These are phyloP conservation scores for Centropyge bicolor DNA, from an alignment of 2,797 vertebrate species.

Conservation along the genomic window DNA sequence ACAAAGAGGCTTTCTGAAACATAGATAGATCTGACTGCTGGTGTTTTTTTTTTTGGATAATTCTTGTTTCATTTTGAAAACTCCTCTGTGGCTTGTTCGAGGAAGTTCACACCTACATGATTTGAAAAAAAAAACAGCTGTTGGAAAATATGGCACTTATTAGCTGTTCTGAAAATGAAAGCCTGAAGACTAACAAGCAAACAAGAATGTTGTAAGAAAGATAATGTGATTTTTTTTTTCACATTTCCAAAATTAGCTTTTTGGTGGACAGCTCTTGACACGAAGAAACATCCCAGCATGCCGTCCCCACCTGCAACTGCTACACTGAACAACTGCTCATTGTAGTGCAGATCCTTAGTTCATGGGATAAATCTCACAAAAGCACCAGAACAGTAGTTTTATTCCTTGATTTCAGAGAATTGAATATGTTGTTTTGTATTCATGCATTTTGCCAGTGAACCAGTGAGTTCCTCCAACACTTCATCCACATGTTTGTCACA, in stretches of 20 bases:
- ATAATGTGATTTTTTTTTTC: background rate
- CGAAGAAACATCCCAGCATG: background rate
- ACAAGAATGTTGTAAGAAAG: background rate
- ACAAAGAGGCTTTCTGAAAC: constrained; percentile 20
- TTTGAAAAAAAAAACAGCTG: background rate
- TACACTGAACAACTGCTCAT: no score
- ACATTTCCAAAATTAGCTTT: background rate
- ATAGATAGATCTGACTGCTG: background rate
- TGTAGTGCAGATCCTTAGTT: background rate
- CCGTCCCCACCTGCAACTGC: background rate
- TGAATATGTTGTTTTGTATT: background rate
- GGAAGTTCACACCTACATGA: background rate
- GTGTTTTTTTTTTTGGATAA: background rate
- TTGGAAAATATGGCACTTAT: background rate
- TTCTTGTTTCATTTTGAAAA: constrained; percentile 21
- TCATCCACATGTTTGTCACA: background rate
- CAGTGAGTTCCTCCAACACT: background rate
- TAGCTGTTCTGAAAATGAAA: background rate
- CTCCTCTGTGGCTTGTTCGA: background rate
- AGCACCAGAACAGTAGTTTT: background rate
- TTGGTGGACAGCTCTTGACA: background rate
- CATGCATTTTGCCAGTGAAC: background rate
- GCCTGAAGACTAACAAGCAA: background rate
- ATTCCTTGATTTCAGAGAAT: background rate
- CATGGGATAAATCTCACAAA: background rate